Evolutionary conservation across 1,140 invertebrate species (phyloP).

Genomic region (Pissodes strobi): DNA sequence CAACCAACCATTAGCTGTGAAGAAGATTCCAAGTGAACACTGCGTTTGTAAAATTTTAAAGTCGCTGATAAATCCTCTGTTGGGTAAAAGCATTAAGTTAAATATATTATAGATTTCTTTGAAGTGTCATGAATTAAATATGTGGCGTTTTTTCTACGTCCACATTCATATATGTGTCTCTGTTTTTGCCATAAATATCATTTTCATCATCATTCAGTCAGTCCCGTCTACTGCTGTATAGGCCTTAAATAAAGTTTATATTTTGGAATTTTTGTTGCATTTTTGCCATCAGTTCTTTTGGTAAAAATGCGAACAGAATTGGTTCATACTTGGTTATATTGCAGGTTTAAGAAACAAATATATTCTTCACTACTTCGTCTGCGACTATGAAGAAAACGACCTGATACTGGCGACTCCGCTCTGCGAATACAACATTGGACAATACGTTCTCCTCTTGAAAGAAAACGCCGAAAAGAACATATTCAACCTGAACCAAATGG

Average conservation of each 20-base stretch:
- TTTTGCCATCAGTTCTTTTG: too few relatives aligned
- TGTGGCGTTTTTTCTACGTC: too few relatives aligned
- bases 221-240: too few relatives aligned
- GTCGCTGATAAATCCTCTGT: slow-evolving; percentile 40
- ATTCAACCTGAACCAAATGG: slow-evolving; percentile 33
- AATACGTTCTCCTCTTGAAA: slow-evolving; percentile 50
- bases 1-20: slow-evolving; percentile 47
- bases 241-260: too few relatives aligned
- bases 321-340: too few relatives aligned
- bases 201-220: too few relatives aligned
- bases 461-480: slow-evolving; percentile 31
- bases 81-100: slow-evolving; percentile 17
- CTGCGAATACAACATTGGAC: slow-evolving; percentile 52
- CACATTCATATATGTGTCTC: too few relatives aligned
- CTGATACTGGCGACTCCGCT: slow-evolving; percentile 49
- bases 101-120: not conserved
- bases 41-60: slow-evolving; percentile 43
- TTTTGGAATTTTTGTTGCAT: too few relatives aligned
- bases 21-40: slow-evolving; percentile 42
- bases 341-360: slow-evolving; percentile 43
- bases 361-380: slow-evolving; percentile 47
- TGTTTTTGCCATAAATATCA: too few relatives aligned
- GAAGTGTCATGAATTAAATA: not conserved
- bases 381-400: slow-evolving; percentile 46
- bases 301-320: too few relatives aligned